These are phyloP conservation scores for Antheraea pernyi DNA, from an alignment of 1,140 invertebrate genomes.

Conservation along the genomic window DNA sequence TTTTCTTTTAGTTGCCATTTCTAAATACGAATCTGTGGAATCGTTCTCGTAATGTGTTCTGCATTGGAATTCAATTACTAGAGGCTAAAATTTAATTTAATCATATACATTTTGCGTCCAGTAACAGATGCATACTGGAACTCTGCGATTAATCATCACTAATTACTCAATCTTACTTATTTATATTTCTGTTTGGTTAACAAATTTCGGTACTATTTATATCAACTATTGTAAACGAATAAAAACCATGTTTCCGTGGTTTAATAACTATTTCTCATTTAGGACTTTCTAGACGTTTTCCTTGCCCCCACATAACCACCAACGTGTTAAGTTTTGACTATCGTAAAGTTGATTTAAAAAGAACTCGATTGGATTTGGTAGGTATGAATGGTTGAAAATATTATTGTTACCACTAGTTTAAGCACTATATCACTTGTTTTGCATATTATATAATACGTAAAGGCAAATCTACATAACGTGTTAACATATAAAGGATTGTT, in stretches of 20 bases:
- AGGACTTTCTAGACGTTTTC: not conserved
- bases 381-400: constrained; percentile 60
- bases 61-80: no score
- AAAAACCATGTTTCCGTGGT: no score
- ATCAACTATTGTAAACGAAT: no score
- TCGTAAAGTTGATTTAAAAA: constrained; percentile 24
- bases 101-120: not conserved
- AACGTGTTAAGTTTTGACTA: constrained; percentile 19
- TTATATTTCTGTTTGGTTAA: no score
- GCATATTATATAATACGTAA: constrained; percentile 36
- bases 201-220: not conserved
- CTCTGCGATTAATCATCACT: not conserved
- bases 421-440: constrained; percentile 68
- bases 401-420: constrained; percentile 75
- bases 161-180: no score
- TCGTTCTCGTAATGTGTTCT: not conserved
- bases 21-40: not conserved
- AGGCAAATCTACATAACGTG: constrained; percentile 45
- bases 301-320: not conserved
- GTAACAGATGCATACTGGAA: not conserved
- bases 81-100: not conserved
- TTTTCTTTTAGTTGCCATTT: not conserved
- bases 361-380: constrained; percentile 32
- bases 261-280: not conserved
- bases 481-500: constrained; percentile 27